A percentile compares a stretch with the other conserved stretches of the same genome.
These are phyloP conservation scores for Catocala fraxini DNA, from an alignment of 2,888 invertebrate species.

Conservation along the genomic window DNA sequence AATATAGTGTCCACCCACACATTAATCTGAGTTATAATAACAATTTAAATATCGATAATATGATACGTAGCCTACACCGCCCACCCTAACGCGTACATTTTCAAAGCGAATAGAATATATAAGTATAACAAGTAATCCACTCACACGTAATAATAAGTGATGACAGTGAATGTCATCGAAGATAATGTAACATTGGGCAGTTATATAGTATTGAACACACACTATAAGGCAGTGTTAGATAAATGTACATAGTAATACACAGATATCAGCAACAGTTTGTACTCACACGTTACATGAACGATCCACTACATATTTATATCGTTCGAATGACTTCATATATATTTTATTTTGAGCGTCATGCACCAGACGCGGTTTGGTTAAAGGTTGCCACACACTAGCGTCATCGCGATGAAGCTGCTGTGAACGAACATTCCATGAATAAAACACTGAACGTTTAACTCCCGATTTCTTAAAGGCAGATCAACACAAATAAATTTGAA, in stretches of 20 bases:
- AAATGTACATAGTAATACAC: constrained; percentile 11
- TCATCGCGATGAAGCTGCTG: constrained; percentile 1
- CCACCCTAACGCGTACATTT: constrained; percentile 21
- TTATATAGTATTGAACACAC: constrained; percentile 66
- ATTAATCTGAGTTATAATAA: constrained; percentile 16
- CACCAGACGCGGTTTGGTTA: constrained; percentile 20
- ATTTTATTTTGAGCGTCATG: constrained; percentile 36
- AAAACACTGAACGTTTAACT: neutral
- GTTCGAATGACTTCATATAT: constrained; percentile 26
- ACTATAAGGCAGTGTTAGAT: constrained; percentile 65
- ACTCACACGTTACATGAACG: constrained; percentile 34
- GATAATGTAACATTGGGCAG: constrained; percentile 50
- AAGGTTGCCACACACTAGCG: constrained; percentile 14
- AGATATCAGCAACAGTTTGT: constrained; percentile 34
- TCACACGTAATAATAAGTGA: constrained; percentile 1
- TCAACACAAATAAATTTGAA: no score
- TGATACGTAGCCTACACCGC: constrained; percentile 10
- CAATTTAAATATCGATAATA: constrained; percentile 12
- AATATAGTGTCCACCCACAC: constrained; percentile 2
- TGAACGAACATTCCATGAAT: neutral
- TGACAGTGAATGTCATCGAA: constrained; percentile 22
- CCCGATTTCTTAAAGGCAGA: no score
- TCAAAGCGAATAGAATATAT: constrained; percentile 30
- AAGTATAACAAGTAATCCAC: constrained; percentile 13
- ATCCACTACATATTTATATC: constrained; percentile 18